Conservation (phyloP, 2,113 vertebrate genomes). For the Tichodroma muraria region DNA sequence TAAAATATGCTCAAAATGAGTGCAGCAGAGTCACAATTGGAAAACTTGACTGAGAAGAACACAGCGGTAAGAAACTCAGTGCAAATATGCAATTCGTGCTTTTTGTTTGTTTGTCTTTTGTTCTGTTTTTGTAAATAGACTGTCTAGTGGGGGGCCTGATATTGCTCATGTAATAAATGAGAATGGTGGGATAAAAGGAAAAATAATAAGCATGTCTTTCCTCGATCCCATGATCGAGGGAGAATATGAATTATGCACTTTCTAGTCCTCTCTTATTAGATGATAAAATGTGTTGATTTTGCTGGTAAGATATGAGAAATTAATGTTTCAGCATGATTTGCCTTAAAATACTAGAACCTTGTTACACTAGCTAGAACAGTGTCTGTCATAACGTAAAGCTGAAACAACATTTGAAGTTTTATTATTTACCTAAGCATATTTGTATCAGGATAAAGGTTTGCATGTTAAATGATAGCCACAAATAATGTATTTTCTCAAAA, state of each 20-base stretch:
- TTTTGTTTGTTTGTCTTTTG: neutral
- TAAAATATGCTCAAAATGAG: conserved; percentile 49
- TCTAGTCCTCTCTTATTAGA: conserved; percentile 4
- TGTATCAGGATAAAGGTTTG: neutral
- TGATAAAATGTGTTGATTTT: conserved; percentile 1
- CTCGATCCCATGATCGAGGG: neutral
- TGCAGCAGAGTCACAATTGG: conserved; percentile 36
- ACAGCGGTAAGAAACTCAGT: conserved; percentile 70
- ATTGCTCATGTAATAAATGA: conserved; percentile 29
- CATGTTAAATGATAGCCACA: neutral
- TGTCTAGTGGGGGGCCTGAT: neutral
- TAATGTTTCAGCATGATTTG: neutral
- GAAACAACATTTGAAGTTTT: conserved; percentile 5
- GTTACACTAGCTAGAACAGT: neutral
- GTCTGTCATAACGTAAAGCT: neutral
- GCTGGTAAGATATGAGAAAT: neutral
- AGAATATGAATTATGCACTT: conserved; percentile 54
- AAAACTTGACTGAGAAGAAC: conserved; percentile 59
- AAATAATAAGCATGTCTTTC: conserved; percentile 11
- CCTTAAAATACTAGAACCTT: neutral
- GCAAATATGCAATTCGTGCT: conserved; percentile 27
- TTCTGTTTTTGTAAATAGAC: conserved; percentile 11
- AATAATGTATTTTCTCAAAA: conserved; percentile 12
- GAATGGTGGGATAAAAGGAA: conserved; percentile 44
- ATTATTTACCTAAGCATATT: neutral